Base-by-base conservation (phyloP, 1,140 invertebrate species). In the Brachionus rubens region DNA sequence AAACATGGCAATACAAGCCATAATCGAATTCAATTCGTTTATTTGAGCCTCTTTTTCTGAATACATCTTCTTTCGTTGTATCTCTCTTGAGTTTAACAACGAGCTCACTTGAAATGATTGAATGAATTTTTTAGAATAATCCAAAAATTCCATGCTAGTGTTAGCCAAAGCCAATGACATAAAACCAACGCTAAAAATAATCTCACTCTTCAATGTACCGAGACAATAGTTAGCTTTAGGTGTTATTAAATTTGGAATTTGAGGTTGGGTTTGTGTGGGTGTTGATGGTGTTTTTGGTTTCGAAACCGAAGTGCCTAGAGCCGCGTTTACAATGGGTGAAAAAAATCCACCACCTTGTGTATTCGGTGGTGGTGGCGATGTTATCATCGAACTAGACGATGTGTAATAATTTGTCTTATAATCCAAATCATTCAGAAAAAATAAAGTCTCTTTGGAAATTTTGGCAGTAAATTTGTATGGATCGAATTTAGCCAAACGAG, bases 41-140 rank as follows among this genome's bases (percentile, higher is more conserved):
- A 72, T 72, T 72, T 72, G 46, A 9, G 68, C 68, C 21, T 72
- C 68, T 72, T 72, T 72, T 72, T 72, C 68, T 1, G 24, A 2
- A 3, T 21, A 1, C 16, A 40, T 19, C 16, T 48, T 72, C 41
- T 48, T 72, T 40, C 30, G 19, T 36, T 72, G 68, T 1, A 50
- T 48, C 9, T 48, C 46, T 3, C 46, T 16, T 4, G 68, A 12
- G 0, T 72, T 72, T 2, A 72, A 30, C 12, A 72, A 28, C 2
- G 28, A 54, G n/a, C 46, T 50, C 12, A 9, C 28, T 10, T 33
- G 30, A 41, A 72, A 54, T 26, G 46, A 72, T 19, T 72, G 28
- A 26, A 72, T 72, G 26, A 72, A 72, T 54, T 50, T 26, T 41
- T 54, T n/a, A 12, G 50, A n/a, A 72, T 36, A 72, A 19, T 12